These are phyloP conservation scores for Villa cingulata DNA, from an alignment of 2,888 invertebrate species.

Conservation along the genomic window DNA sequence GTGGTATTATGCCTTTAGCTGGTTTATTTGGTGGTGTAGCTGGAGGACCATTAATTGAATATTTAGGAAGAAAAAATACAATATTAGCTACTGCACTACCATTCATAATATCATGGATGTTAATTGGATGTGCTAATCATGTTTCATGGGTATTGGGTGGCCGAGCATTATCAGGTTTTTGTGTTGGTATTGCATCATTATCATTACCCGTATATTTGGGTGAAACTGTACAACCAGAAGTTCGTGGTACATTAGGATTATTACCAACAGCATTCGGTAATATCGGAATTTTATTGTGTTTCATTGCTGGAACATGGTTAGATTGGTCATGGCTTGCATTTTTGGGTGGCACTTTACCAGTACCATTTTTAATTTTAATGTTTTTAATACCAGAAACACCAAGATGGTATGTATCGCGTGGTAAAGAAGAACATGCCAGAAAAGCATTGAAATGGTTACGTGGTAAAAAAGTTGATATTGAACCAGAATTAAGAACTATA, in stretches of 20 bases:
- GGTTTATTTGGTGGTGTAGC: slow-evolving; percentile 69
- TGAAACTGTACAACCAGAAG: slow-evolving; percentile 84
- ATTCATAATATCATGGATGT: slow-evolving; percentile 68
- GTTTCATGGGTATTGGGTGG: slow-evolving; percentile 64
- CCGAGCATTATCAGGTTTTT: slow-evolving; percentile 72
- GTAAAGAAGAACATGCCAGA: slow-evolving; percentile 58
- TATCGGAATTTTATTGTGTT: slow-evolving; percentile 59
- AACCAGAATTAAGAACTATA: slow-evolving; percentile 61
- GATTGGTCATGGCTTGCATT: slow-evolving; percentile 72
- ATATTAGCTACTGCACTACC: slow-evolving; percentile 65
- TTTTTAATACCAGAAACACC: slow-evolving; percentile 85
- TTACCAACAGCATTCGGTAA: slow-evolving; percentile 81
- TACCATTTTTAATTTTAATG: slow-evolving; percentile 67
- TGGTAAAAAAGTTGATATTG: slow-evolving; percentile 61
- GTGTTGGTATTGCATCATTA: slow-evolving; percentile 75
- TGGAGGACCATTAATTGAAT: slow-evolving; percentile 77
- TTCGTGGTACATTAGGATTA: slow-evolving; percentile 77
- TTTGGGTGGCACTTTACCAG: slow-evolving; percentile 58
- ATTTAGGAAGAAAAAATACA: slow-evolving; percentile 64
- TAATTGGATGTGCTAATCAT: slow-evolving; percentile 63
- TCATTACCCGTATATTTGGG: slow-evolving; percentile 85
- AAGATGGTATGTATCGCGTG: slow-evolving; percentile 73
- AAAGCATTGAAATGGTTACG: slow-evolving; percentile 71
- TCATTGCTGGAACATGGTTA: slow-evolving; percentile 60
- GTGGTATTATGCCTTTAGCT: slow-evolving; percentile 75